These are phyloP conservation scores for Plagodis pulveraria DNA, from an alignment of 2,888 invertebrate genomes.

Conservation along the genomic window DNA sequence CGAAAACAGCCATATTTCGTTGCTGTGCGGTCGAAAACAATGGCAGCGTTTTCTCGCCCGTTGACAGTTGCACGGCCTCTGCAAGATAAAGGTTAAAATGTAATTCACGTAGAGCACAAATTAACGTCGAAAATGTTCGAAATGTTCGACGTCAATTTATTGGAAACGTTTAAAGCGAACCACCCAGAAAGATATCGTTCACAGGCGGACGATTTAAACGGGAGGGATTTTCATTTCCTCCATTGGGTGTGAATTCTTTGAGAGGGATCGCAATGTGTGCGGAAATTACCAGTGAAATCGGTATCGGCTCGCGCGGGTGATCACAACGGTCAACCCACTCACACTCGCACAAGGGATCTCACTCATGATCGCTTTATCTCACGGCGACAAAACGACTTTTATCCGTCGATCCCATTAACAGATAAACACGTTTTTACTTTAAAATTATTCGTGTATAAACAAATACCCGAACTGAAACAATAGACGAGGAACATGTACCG, in stretches of 20 bases:
- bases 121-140: slow-evolving; percentile 28
- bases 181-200: slow-evolving; percentile 50
- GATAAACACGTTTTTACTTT: slow-evolving; percentile 30
- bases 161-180: slow-evolving; percentile 34
- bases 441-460: slow-evolving; percentile 29
- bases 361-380: slow-evolving; percentile 36
- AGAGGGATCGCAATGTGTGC: slow-evolving; percentile 57
- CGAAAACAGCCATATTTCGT: slow-evolving; percentile 98
- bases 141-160: slow-evolving; percentile 34
- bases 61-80: slow-evolving; percentile 97
- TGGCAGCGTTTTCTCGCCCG: slow-evolving; percentile 94
- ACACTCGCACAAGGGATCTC: slow-evolving; percentile 32
- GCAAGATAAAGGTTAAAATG: slow-evolving; percentile 72
- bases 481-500: slow-evolving; percentile 41
- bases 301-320: slow-evolving; percentile 56
- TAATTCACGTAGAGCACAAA: slow-evolving; percentile 35
- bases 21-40: slow-evolving; percentile 95
- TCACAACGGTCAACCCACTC: slow-evolving; percentile 51
- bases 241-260: slow-evolving; percentile 59
- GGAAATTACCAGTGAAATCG: slow-evolving; percentile 74
- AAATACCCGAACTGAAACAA: slow-evolving; percentile 36
- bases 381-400: slow-evolving; percentile 24
- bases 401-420: slow-evolving; percentile 21
- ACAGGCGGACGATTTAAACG: slow-evolving; percentile 64
- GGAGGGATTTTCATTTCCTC: slow-evolving; percentile 71